Evolutionary conservation across 1,140 invertebrate genomes (phyloP).

Genomic region (Wasmannia auropunctata): DNA sequence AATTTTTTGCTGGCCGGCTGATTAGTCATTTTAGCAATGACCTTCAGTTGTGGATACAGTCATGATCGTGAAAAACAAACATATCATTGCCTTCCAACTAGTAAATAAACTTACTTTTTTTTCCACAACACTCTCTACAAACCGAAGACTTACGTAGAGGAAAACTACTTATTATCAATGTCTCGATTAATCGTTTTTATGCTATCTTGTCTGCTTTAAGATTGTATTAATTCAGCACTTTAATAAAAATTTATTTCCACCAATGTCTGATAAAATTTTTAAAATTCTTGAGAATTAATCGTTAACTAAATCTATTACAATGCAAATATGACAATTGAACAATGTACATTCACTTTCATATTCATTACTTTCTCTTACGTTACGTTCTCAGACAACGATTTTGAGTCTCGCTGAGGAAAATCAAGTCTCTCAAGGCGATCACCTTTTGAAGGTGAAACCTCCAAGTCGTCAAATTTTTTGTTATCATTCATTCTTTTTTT

Average conservation of each 20-base stretch:
- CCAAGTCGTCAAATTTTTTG: background rate
- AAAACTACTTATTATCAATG: background rate
- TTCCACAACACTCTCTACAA: background rate
- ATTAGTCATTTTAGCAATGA: background rate
- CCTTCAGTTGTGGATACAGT: background rate
- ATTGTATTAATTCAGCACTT: background rate
- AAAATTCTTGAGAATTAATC: background rate
- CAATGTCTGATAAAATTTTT: background rate
- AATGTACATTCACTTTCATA: background rate
- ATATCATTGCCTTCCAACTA: background rate
- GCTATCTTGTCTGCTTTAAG: background rate
- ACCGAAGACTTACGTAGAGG: background rate
- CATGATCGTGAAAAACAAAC: background rate
- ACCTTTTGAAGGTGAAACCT: background rate
- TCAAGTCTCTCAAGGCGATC: constrained; percentile 36
- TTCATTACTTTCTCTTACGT: background rate
- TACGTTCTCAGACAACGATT: background rate
- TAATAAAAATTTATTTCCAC: background rate
- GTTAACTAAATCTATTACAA: background rate
- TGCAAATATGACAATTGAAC: background rate
- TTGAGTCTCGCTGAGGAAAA: background rate
- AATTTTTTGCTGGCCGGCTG: background rate
- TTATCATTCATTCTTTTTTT: background rate
- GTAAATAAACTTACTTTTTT: background rate
- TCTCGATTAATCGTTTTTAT: background rate